A percentile compares a stretch with the other conserved stretches of the same genome.
phyloP scores from a whole-genome alignment of 2,888 invertebrate genomes.

The Drosophila paracracens region DNA sequence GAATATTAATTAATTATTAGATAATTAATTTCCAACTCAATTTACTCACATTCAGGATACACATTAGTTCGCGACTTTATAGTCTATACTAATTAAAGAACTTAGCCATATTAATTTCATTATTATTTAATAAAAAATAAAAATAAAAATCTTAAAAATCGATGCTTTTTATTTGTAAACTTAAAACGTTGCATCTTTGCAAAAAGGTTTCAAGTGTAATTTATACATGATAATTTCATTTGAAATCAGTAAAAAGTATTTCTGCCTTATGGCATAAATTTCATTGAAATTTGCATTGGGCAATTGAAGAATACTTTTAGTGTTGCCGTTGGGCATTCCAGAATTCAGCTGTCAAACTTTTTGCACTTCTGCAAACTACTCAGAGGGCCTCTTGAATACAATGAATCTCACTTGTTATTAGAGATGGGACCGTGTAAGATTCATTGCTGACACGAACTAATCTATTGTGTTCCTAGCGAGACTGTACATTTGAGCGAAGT shows the following conservation, averaged over 20 bases:
- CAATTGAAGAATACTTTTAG: conserved; percentile 62
- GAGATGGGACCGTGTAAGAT: conserved; percentile 1
- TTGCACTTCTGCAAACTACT: conserved; percentile 52
- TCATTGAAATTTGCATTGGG: conserved; percentile 54
- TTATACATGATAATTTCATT: conserved; percentile 8
- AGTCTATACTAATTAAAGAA: neutral
- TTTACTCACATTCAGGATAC: neutral
- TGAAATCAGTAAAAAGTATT: conserved; percentile 29
- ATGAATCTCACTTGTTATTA: conserved; percentile 24
- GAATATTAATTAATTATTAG: neutral
- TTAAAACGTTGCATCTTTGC: conserved; percentile 2
- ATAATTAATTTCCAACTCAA: neutral
- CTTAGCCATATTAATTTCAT: neutral
- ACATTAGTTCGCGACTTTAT: neutral
- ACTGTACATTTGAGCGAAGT: neutral
- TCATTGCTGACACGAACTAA: neutral
- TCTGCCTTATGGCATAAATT: conserved; percentile 67
- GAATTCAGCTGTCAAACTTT: conserved; percentile 62
- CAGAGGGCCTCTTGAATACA: conserved; percentile 38
- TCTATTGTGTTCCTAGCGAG: too few relatives aligned
- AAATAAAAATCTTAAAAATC: neutral
- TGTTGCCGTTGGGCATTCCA: conserved; percentile 55
- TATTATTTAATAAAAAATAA: neutral
- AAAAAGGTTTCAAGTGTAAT: neutral
- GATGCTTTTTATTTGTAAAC: neutral